Evolutionary conservation across 2,888 invertebrate genomes (phyloP).

Genomic region (Calameuta pallipes): DNA sequence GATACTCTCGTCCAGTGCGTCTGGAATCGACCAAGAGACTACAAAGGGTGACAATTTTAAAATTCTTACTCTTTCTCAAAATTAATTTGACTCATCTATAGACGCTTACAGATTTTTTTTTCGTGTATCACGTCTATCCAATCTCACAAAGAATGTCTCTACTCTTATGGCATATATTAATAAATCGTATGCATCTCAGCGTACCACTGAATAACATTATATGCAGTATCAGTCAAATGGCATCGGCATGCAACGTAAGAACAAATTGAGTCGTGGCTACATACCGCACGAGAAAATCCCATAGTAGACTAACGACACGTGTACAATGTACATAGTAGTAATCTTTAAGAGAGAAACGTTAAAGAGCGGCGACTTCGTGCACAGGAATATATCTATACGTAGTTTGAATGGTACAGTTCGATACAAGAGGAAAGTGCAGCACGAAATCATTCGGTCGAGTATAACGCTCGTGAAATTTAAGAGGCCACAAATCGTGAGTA

Average conservation of each 20-base stretch:
- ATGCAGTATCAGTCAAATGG: background rate
- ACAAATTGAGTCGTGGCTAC: background rate
- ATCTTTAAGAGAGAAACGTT: background rate
- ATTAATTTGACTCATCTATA: background rate
- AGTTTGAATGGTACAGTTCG: background rate
- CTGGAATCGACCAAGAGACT: background rate
- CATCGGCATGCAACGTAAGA: background rate
- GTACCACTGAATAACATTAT: background rate
- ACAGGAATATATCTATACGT: background rate
- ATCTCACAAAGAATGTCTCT: background rate
- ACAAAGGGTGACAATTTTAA: background rate
- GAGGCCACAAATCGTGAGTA: constrained; percentile 5
- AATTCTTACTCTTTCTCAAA: background rate
- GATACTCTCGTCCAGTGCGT: background rate
- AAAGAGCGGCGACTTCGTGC: background rate
- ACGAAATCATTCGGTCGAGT: background rate
- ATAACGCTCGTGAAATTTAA: constrained; percentile 5
- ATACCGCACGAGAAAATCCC: background rate
- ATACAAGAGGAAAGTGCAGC: background rate
- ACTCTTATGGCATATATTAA: background rate
- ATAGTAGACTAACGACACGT: background rate
- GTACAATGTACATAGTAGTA: background rate
- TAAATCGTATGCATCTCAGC: background rate
- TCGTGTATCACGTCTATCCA: background rate
- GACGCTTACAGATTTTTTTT: background rate